Evolutionary conservation across 2,888 invertebrate species (phyloP), one percentile per base, ranked within the genome.

Genomic region (Plagodis dolabraria): DNA sequence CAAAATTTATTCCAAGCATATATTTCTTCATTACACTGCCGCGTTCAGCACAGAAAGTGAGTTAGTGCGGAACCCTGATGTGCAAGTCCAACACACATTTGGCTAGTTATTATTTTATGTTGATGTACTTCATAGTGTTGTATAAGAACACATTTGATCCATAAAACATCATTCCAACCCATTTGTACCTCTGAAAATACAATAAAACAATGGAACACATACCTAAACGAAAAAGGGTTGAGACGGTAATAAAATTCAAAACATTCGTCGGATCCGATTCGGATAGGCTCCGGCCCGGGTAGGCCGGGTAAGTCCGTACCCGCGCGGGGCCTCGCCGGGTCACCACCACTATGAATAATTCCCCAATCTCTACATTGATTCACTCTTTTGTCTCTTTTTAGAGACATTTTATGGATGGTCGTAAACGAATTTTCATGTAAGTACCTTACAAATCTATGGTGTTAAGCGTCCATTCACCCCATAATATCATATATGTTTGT

Each of bases 321-420:
- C 40, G 5, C 52, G 65, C 66, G 62, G 60, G 67, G 60, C 45
- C 55, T 60, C 70, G 68, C 71, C 74, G 77, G 82, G 79, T 82
- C 84, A 77, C 83, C 74, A 33, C 56, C 56, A 57, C 53, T 86
- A 87, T 87, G 88, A 61, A 57, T 61, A 88, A 88, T 89, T 86
- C 85, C 82, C 82, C 83, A 81, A 86, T 87, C 79, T 79, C 79
- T 66, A 73, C 82, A 74, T 82, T 85, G 82, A 83, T 82, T 79
- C 81, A 79, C 79, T 82, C 75, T 77, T 83, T 85, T 85, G 80
- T 83, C 76, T 79, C 72, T 76, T 79, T 79, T 79, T 80, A 78
- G 74, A 75, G 53, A 70, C 78, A 78, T 82, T 87, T 85, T 80
- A 77, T 79, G 77, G 76, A 69, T 74, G 76, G 75, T 81, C 77